Base-by-base conservation (phyloP, 1,140 invertebrate genomes). In the Oedothorax gibbosus region DNA sequence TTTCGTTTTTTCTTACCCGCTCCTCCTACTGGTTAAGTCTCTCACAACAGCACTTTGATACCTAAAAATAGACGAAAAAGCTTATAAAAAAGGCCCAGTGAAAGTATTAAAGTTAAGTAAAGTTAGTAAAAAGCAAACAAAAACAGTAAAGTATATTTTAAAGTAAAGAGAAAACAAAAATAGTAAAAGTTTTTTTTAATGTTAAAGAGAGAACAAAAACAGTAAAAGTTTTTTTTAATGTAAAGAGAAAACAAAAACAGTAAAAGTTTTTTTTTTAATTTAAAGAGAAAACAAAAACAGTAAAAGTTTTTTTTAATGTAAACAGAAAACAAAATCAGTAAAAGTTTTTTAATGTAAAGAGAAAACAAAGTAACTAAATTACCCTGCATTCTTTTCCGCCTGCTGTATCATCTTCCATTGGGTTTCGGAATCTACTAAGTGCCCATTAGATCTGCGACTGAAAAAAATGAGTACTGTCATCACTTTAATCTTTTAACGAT, bases 391-490 rank as follows among this genome's bases (percentile, higher is more conserved):
- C 15, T 79, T 69, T 20, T 85, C 83, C 14, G 56, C 56, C 88
- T 93, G 92, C 89, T 96, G 94, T 56, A 95, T 94, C 90, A 96
- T 95, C 86, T 93, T 93, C 95, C 96, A 97, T 89, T 96, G 95
- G 50, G 93, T 93, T 84, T 95, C 94, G 0, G 95, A 96, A 89
- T 96, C 95, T 15, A 96, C 93, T 71, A 96, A 90, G 90, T 96
- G 88, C 21, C 87, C 88, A 77, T 88, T 88, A 20, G 88, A 88
- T 54, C 78, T 18, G 0, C 78, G 64, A 18, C 66, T 71, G 78
- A 14, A 18, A 18, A 5, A 15, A 9, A 54, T 35, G 35, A 35
- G 35, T 2, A 35, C 35, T 35, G 35, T 35, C 35, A 35, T 35
- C 35, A 35, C 35, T 35, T 35, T 35, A n/a, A 35, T 35, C 35